A percentile compares a stretch with the other conserved stretches of the same genome.
Evolutionary conservation across 2,888 invertebrate genomes (phyloP).

Genomic region (Philereme vetulata): DNA sequence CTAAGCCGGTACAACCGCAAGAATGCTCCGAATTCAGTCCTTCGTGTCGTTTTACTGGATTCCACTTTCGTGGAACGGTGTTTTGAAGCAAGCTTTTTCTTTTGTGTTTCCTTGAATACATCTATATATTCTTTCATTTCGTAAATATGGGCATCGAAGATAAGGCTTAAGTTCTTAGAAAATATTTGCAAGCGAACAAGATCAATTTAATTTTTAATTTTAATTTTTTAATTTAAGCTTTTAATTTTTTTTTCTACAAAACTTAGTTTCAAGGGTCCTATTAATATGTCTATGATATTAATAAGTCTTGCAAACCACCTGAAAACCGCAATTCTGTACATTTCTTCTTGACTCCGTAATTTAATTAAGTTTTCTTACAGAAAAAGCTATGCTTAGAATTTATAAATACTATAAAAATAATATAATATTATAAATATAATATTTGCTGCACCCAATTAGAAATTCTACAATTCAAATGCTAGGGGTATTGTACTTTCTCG

Average conservation of each 20-base stretch:
- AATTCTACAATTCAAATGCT: neutral
- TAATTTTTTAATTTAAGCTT: too few relatives aligned
- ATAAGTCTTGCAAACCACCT: too few relatives aligned
- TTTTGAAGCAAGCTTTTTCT: slow-evolving; percentile 3
- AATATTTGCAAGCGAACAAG: too few relatives aligned
- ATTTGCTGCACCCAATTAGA: neutral
- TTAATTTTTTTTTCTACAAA: too few relatives aligned
- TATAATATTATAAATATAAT: too few relatives aligned
- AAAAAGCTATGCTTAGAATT: neutral
- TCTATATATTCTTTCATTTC: neutral
- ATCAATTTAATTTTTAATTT: too few relatives aligned
- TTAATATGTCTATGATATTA: too few relatives aligned
- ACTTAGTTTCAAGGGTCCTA: too few relatives aligned
- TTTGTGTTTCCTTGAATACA: neutral
- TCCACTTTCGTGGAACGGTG: slow-evolving; percentile 1
- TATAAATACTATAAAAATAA: neutral
- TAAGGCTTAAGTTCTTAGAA: too few relatives aligned
- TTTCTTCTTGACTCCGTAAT: neutral
- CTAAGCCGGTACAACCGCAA: slow-evolving; percentile 5
- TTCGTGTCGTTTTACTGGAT: slow-evolving; percentile 1
- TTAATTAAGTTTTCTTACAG: neutral
- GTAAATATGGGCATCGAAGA: too few relatives aligned
- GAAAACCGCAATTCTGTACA: neutral
- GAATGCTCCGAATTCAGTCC: slow-evolving; percentile 2
- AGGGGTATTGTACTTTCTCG: slow-evolving; percentile 8